Evolutionary conservation across 1,140 invertebrate species (phyloP), one percentile per base, ranked within the genome.

Genomic region (Magallana angulata): DNA sequence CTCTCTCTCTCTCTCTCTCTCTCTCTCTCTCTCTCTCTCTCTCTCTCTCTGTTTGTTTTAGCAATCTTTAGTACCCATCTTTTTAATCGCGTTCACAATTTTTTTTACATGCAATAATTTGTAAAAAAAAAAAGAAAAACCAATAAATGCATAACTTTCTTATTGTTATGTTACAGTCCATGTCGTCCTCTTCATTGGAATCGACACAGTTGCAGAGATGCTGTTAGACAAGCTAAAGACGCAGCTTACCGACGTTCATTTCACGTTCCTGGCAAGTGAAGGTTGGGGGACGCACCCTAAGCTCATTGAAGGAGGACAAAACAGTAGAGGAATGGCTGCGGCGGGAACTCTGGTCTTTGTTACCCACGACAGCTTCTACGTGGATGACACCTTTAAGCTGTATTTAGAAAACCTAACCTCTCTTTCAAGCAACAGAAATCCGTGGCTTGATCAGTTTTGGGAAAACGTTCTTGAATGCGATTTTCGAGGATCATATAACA

Each of bases 261-360:
- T 57, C n/a, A 88, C 11, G 59, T 92, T 93, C 82, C 83, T 93
- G n/a, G 90, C 91, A 12, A 93, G 92, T 80, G 91, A 93, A 82
- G 91, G 85, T 9, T 93, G 91, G 92, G 91, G 91, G 12, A 88
- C 87, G 8, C 87, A 88, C 68, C 57, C 56, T 1, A 71, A 88
- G 7, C 80, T 91, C n/a, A 68, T 91, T 9, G 30, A 81, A 18
- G 85, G 68, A 9, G 48, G 60, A 0, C 24, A 24, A 24, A 24
- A 24, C 24, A 24, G 24, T 24, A 14, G 84, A 14, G 86, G 84
- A 6, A 85, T 83, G 24, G 84, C 71, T 9, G 85, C 89, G n/a
- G 59, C 82, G 56, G 90, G 91, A 16, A 87, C 91, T 7, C 11
- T 92, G 0, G 84, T 91, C 1, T 89, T 92, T 68, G 90, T 85